These are phyloP conservation scores for Synergus laeviventris DNA, from an alignment of 2,888 invertebrate species.

Conservation along the genomic window DNA sequence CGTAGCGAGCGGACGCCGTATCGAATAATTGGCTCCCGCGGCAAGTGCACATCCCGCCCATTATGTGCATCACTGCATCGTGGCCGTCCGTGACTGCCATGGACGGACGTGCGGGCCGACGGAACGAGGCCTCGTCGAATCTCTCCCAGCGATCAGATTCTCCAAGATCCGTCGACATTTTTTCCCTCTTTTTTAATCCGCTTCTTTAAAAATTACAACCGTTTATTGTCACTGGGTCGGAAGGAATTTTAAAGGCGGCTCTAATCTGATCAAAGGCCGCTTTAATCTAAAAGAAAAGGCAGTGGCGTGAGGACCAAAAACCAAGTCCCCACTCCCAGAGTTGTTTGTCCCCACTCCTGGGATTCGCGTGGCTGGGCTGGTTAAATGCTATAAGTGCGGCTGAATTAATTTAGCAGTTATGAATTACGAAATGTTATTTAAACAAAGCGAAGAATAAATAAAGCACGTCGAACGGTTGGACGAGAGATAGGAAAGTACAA, in stretches of 20 bases:
- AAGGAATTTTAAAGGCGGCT: neutral
- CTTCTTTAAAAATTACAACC: conserved; percentile 3
- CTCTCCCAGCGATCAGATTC: conserved; percentile 47
- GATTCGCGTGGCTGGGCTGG: neutral
- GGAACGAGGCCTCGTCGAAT: conserved; percentile 48
- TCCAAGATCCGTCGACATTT: conserved; percentile 27
- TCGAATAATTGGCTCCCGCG: conserved; percentile 76
- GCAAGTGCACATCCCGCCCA: conserved; percentile 75
- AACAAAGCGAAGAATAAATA: conserved; percentile 27
- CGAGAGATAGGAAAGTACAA: conserved; percentile 25
- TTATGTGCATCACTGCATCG: conserved; percentile 74
- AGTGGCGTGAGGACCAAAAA: neutral
- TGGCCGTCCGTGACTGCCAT: conserved; percentile 58
- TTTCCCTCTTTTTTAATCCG: neutral
- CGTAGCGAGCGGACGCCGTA: conserved; percentile 70
- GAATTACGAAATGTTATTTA: conserved; percentile 2
- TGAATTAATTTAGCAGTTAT: neutral
- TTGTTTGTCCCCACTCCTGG: neutral
- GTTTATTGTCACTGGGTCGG: neutral
- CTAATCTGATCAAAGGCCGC: neutral
- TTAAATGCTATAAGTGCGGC: neutral
- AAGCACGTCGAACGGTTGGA: conserved; percentile 29
- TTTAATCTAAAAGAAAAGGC: neutral
- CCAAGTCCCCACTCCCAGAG: no score
- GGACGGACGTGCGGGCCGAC: conserved; percentile 52